phyloP scores from a whole-genome alignment of 1,140 invertebrate species.

The Macrostomum lignano region DNA sequence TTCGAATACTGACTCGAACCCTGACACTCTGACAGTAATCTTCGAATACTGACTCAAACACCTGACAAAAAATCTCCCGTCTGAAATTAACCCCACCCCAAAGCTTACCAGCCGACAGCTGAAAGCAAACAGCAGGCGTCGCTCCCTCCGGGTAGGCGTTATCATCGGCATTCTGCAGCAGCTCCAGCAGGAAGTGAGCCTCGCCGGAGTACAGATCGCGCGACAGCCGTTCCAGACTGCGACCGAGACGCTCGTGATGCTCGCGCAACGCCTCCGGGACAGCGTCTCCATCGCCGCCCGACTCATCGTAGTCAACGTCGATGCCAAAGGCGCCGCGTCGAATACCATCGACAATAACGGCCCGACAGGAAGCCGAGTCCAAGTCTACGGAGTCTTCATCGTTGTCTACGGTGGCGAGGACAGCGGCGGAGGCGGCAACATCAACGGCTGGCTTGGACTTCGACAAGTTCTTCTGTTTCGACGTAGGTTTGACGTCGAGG shows the following conservation, averaged over 20 bases:
- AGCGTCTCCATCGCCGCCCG: not conserved
- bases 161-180: slow-evolving; percentile 27
- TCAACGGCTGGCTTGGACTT: no score
- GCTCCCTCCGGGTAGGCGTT: slow-evolving; percentile 16
- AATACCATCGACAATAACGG: not conserved
- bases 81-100: not conserved
- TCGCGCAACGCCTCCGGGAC: not conserved
- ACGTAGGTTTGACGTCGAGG: no score
- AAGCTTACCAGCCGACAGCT: not conserved
- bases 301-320: no score
- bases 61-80: no score
- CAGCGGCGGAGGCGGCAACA: no score
- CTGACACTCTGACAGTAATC: no score
- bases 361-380: no score
- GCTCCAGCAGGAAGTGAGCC: slow-evolving; percentile 25
- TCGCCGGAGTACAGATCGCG: slow-evolving; percentile 25
- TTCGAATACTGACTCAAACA: no score
- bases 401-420: no score
- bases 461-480: no score
- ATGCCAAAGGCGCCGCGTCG: not conserved
- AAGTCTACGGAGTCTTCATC: no score
- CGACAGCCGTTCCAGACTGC: not conserved
- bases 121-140: not conserved
- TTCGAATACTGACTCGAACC: no score
- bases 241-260: not conserved